Conservation (phyloP, 1,140 invertebrate species). For the Zaprionus vittiger region DNA sequence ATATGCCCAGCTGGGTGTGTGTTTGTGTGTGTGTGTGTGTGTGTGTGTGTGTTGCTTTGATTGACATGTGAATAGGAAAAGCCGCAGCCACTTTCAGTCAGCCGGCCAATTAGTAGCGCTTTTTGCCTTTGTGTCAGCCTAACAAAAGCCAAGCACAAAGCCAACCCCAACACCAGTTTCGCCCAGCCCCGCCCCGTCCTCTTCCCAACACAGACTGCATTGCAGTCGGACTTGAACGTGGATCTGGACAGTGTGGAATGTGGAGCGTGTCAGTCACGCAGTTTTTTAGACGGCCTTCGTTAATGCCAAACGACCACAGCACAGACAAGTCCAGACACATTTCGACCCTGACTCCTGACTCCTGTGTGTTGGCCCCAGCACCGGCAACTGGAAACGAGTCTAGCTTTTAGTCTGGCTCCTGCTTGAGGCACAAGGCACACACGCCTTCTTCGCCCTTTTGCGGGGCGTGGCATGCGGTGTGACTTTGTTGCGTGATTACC, state of each 20-base stretch:
- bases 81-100: slow-evolving; percentile 81
- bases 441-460: slow-evolving; percentile 1
- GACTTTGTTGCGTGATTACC: slow-evolving; percentile 82
- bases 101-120: slow-evolving; percentile 80
- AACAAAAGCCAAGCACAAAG: slow-evolving; percentile 73
- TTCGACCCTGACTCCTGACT: slow-evolving; percentile 9
- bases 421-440: neutral
- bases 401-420: neutral
- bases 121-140: slow-evolving; percentile 73
- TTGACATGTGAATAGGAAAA: slow-evolving; percentile 79
- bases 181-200: neutral
- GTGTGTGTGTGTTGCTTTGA: slow-evolving; percentile 57
- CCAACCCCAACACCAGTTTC: slow-evolving; percentile 29
- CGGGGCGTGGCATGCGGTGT: slow-evolving; percentile 62
- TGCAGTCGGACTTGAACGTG: slow-evolving; percentile 24
- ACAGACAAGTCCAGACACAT: slow-evolving; percentile 41
- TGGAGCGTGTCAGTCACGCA: slow-evolving; percentile 74
- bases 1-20: slow-evolving; percentile 62
- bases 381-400: neutral
- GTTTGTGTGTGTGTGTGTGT: slow-evolving; percentile 17
- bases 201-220: slow-evolving; percentile 3
- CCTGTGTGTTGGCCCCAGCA: slow-evolving; percentile 7
- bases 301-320: slow-evolving; percentile 56
- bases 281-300: slow-evolving; percentile 72
- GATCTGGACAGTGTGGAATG: slow-evolving; percentile 34